These are phyloP conservation scores for Belonocnema kinseyi DNA, from an alignment of 1,140 invertebrate genomes.

Conservation along the genomic window DNA sequence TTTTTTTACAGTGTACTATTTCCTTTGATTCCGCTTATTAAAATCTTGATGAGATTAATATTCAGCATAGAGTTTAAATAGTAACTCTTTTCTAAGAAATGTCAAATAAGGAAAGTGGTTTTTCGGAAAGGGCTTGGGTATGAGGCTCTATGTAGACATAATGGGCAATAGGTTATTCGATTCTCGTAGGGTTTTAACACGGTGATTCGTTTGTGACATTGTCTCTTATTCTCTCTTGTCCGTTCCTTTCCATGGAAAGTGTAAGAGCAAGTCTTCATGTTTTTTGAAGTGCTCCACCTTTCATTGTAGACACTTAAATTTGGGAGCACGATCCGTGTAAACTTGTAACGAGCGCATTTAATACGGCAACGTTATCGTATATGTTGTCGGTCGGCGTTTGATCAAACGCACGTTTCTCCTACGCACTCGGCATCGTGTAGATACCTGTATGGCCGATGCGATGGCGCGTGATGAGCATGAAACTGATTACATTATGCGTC, in stretches of 20 bases:
- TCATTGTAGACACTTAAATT: constrained; percentile 52
- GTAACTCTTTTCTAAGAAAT: neutral
- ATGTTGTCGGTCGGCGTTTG: constrained; percentile 59
- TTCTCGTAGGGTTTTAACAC: constrained; percentile 37
- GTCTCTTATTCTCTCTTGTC: constrained; percentile 18
- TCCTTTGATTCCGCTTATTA: no score
- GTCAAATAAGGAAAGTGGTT: neutral
- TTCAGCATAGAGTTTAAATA: neutral
- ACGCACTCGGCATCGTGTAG: constrained; percentile 63
- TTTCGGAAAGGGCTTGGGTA: neutral
- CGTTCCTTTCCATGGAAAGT: constrained; percentile 22
- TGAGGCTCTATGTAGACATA: neutral
- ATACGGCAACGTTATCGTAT: constrained; percentile 56
- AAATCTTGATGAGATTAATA: neutral
- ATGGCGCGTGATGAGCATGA: constrained; percentile 67
- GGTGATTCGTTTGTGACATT: constrained; percentile 32
- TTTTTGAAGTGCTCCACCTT: constrained; percentile 41
- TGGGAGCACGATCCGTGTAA: constrained; percentile 55
- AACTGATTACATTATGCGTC: constrained; percentile 60
- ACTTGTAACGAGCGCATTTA: constrained; percentile 58
- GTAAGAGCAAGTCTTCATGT: neutral
- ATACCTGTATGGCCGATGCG: constrained; percentile 51
- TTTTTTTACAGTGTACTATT: no score
- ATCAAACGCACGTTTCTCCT: constrained; percentile 71
- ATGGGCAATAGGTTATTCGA: constrained; percentile 16